These are phyloP conservation scores for Saccostrea echinata DNA, from an alignment of 1,140 invertebrate genomes.

Conservation along the genomic window DNA sequence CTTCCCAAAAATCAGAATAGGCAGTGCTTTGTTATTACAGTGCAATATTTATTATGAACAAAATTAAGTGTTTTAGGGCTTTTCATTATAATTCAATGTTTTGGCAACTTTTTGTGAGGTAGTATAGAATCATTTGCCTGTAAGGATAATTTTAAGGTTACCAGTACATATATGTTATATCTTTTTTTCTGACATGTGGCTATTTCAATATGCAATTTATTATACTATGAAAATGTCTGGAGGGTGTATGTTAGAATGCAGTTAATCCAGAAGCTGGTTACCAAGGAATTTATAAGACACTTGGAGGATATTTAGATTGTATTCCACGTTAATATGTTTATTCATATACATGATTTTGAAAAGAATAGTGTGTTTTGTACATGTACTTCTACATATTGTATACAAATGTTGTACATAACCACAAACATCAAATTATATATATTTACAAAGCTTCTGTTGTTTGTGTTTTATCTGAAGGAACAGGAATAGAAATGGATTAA, in stretches of 20 bases:
- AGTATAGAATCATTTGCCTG: no score
- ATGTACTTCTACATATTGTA: conserved; percentile 5
- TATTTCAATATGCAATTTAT: neutral
- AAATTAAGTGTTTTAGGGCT: neutral
- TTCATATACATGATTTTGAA: conserved; percentile 33
- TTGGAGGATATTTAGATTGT: conserved; percentile 16
- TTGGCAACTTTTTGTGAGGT: neutral
- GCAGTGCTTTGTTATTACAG: neutral
- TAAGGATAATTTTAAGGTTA: neutral
- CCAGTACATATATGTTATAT: neutral
- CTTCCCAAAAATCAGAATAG: neutral
- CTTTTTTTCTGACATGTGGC: neutral
- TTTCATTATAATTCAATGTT: neutral
- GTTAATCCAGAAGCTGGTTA: neutral
- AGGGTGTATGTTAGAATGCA: neutral
- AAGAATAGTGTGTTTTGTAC: neutral
- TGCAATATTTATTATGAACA: conserved; percentile 7
- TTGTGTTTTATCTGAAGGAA: neutral
- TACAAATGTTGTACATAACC: conserved; percentile 39
- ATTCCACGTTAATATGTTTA: conserved; percentile 7
- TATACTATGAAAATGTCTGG: neutral
- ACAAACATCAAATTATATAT: conserved; percentile 22
- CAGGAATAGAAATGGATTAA: neutral
- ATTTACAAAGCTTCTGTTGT: conserved; percentile 21
- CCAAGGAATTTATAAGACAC: neutral